phyloP scores from a whole-genome alignment of 2,888 invertebrate species.

The Pyrgus malvae region DNA sequence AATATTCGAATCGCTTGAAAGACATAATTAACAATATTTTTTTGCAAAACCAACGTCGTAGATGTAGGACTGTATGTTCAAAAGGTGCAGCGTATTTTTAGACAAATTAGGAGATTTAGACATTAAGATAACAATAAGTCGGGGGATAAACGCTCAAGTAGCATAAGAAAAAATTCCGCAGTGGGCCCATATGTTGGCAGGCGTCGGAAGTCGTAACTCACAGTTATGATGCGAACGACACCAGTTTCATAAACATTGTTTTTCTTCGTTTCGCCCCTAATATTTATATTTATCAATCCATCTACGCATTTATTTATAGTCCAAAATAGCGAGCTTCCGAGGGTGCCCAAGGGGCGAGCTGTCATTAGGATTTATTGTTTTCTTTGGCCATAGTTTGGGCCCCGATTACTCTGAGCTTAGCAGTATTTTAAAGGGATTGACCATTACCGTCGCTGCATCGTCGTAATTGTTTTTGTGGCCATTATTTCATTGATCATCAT shows the following conservation, averaged over 20 bases:
- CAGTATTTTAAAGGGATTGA: slow-evolving; percentile 51
- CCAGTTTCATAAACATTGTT: slow-evolving; percentile 82
- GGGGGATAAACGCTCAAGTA: slow-evolving; percentile 25
- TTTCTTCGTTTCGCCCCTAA: slow-evolving; percentile 81
- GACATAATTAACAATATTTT: slow-evolving; percentile 14
- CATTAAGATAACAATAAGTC: slow-evolving; percentile 28
- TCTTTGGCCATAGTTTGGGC: slow-evolving; percentile 73
- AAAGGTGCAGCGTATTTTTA: slow-evolving; percentile 7
- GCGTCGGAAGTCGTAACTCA: slow-evolving; percentile 81
- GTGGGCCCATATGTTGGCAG: slow-evolving; percentile 70
- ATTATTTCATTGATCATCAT: too few species aligned
- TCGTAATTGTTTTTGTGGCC: too few species aligned
- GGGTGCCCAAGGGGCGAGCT: slow-evolving; percentile 73
- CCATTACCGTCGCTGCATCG: slow-evolving; percentile 28
- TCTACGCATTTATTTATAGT: slow-evolving; percentile 82
- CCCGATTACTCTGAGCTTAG: slow-evolving; percentile 54
- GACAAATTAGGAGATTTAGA: slow-evolving; percentile 18
- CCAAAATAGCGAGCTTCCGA: slow-evolving; percentile 77
- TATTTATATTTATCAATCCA: slow-evolving; percentile 83
- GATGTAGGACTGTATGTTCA: not conserved
- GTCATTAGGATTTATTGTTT: slow-evolving; percentile 80
- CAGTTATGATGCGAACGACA: slow-evolving; percentile 81
- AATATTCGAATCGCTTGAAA: slow-evolving; percentile 24
- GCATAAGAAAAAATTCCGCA: slow-evolving; percentile 68
- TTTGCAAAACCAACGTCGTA: not conserved